These are phyloP conservation scores for Molanna angustata DNA, from an alignment of 2,888 invertebrate species.

Conservation along the genomic window DNA sequence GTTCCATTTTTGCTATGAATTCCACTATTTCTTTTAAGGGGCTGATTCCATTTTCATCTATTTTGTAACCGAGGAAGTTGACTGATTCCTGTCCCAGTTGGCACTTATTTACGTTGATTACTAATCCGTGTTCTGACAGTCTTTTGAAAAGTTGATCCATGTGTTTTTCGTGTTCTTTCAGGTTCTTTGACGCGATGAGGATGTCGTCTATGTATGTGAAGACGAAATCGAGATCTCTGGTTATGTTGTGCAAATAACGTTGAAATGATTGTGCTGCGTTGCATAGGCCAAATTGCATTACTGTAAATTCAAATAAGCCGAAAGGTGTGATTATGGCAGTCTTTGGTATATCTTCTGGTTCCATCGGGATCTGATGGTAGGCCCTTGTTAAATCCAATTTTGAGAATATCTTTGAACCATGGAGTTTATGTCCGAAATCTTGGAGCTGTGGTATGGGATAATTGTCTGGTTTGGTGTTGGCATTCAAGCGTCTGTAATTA, in stretches of 20 bases:
- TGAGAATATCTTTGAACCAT: constrained; percentile 34
- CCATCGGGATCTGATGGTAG: constrained; percentile 34
- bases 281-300: constrained; percentile 15
- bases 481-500: constrained; percentile 39
- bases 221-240: constrained; percentile 18
- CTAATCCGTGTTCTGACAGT: constrained; percentile 33
- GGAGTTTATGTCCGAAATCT: constrained; percentile 34
- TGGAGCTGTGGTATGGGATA: constrained; percentile 38
- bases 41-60: constrained; percentile 10
- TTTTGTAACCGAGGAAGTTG: constrained; percentile 19
- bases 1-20: constrained; percentile 25
- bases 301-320: constrained; percentile 30
- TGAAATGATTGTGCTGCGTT: constrained; percentile 29
- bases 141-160: constrained; percentile 32
- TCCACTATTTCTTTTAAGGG: constrained; percentile 26
- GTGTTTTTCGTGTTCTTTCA: constrained; percentile 33
- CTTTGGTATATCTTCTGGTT: constrained; percentile 35
- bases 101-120: constrained; percentile 34
- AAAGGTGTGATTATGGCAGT: constrained; percentile 38
- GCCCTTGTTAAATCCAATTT: constrained; percentile 36
- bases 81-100: constrained; percentile 18
- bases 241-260: constrained; percentile 29
- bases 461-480: constrained; percentile 36
- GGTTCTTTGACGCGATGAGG: constrained; percentile 33
- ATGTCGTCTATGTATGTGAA: constrained; percentile 37